A percentile compares a stretch with the other conserved stretches of the same genome.
Evolutionary conservation across 2,113 vertebrate genomes (phyloP).

Genomic region (Ornithorhynchus anatinus): DNA sequence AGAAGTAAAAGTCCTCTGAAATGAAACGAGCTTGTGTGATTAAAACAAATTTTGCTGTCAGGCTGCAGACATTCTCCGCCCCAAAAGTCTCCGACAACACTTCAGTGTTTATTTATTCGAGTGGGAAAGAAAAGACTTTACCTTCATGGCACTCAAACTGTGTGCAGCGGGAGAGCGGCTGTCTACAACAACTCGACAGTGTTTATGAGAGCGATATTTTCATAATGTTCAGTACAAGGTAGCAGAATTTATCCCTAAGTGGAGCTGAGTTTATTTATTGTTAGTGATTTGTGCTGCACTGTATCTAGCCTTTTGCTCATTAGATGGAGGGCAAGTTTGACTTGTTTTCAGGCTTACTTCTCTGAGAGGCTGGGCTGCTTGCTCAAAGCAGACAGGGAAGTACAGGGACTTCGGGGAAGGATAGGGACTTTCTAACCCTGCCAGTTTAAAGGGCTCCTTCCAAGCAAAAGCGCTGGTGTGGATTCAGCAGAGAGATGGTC

Average conservation of each 20-base stretch:
- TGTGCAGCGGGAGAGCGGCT: constrained; percentile 15
- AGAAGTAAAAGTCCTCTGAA: constrained; percentile 20
- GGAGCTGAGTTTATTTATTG: constrained; percentile 40
- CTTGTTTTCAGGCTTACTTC: neutral
- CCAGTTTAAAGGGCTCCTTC: no score
- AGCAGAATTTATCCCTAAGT: constrained; percentile 35
- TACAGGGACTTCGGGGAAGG: no score
- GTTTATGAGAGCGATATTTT: constrained; percentile 52
- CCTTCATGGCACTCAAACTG: constrained; percentile 19
- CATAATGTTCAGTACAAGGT: constrained; percentile 30
- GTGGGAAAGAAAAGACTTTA: constrained; percentile 1
- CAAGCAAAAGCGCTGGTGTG: no score
- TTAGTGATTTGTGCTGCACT: constrained; percentile 18
- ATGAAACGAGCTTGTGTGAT: constrained; percentile 27
- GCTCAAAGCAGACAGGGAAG: neutral
- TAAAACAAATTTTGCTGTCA: constrained; percentile 19
- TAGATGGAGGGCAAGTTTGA: neutral
- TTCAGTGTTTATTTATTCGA: constrained; percentile 51
- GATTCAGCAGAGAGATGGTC: no score
- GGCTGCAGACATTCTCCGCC: constrained; percentile 21
- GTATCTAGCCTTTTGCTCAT: constrained; percentile 5
- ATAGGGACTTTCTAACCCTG: no score
- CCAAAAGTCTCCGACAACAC: constrained; percentile 23
- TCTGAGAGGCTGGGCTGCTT: neutral
- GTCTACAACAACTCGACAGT: constrained; percentile 45